Conservation (phyloP, 2,113 vertebrate genomes). For the Malaclemys terrapin region DNA sequence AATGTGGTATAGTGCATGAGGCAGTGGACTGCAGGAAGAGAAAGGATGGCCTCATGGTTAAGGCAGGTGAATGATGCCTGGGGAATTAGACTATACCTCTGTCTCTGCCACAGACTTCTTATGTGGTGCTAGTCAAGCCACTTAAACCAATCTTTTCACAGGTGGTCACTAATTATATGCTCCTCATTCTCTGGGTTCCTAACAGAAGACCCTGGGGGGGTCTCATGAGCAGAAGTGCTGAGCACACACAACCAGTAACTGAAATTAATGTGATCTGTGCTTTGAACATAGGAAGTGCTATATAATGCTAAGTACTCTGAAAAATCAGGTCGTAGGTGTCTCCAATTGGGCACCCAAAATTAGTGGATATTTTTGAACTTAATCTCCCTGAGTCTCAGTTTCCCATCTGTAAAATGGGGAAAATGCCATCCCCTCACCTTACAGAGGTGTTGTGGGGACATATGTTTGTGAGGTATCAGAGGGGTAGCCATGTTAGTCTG, state of each 20-base stretch:
- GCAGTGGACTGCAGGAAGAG: background rate
- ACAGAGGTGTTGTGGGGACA: background rate
- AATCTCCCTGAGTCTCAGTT: background rate
- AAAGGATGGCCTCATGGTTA: background rate
- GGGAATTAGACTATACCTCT: background rate
- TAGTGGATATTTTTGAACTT: background rate
- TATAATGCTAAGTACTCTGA: too few species aligned
- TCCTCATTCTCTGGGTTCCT: background rate
- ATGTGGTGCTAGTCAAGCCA: background rate
- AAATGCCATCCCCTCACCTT: background rate
- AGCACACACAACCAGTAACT: background rate
- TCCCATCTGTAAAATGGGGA: background rate
- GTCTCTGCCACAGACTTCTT: background rate
- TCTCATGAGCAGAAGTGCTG: background rate
- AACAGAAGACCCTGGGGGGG: background rate
- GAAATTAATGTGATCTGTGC: background rate
- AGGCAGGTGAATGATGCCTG: background rate
- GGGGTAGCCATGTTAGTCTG: too few species aligned
- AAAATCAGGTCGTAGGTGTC: background rate
- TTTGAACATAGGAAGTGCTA: too few species aligned
- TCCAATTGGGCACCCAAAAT: background rate
- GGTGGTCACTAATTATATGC: background rate
- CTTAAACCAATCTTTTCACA: background rate
- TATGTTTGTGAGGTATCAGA: background rate
- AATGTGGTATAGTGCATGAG: background rate